Evolutionary conservation across 1,140 invertebrate species (phyloP).

Genomic region (Habropoda laboriosa): DNA sequence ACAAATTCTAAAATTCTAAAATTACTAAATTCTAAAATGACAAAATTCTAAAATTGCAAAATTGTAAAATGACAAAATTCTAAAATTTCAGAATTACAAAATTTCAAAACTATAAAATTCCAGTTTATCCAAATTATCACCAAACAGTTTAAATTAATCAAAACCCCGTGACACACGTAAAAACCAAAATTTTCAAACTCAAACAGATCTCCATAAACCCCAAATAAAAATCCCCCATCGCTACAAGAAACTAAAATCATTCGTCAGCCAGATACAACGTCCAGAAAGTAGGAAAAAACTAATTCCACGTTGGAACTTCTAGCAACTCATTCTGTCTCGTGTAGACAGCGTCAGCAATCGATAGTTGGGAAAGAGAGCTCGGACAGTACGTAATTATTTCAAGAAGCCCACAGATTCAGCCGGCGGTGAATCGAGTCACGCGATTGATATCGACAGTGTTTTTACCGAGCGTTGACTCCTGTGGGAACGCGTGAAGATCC

Average conservation of each 20-base stretch:
- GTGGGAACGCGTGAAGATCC: neutral
- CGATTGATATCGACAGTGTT: conserved; percentile 46
- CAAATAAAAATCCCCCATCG: neutral
- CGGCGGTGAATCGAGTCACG: conserved; percentile 10
- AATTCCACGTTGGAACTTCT: neutral
- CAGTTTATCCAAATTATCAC: no score
- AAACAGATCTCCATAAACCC: neutral
- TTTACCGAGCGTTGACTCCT: conserved; percentile 11
- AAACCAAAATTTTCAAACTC: neutral
- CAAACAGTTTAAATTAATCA: no score
- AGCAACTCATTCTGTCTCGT: neutral
- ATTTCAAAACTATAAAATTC: no score
- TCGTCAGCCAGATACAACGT: neutral
- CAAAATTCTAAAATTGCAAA: no score
- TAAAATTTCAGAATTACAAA: no score
- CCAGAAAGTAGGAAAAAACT: neutral
- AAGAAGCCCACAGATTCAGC: neutral
- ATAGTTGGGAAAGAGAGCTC: neutral
- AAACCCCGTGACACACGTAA: no score
- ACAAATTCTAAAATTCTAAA: no score
- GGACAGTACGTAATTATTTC: conserved; percentile 27
- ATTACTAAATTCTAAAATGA: no score
- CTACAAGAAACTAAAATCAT: neutral
- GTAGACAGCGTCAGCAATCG: neutral
- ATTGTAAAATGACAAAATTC: no score